phyloP scores from a whole-genome alignment of 2,888 invertebrate species.

The Cyrtodaria siliqua region DNA sequence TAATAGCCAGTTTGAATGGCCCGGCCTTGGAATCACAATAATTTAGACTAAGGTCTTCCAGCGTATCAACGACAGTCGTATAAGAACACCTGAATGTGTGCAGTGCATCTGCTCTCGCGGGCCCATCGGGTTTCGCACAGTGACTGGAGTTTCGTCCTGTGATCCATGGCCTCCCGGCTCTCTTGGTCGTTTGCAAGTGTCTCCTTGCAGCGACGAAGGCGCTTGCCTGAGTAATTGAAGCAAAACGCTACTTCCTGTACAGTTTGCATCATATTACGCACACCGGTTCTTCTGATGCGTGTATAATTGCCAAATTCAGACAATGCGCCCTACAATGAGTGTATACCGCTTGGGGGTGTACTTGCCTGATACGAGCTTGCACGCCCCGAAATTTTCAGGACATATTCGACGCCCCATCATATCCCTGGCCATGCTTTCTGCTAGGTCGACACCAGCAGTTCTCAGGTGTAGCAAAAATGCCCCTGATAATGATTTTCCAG shows the following conservation, averaged over 20 bases:
- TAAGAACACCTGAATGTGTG: not conserved
- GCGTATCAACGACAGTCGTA: too few relatives aligned
- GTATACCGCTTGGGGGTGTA: slow-evolving; percentile 41
- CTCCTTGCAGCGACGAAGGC: slow-evolving; percentile 3
- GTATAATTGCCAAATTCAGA: slow-evolving; percentile 26
- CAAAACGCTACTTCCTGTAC: slow-evolving; percentile 16
- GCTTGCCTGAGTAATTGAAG: slow-evolving; percentile 1
- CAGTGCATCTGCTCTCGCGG: slow-evolving; percentile 9
- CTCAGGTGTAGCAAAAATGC: slow-evolving; percentile 21
- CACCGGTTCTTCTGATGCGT: slow-evolving; percentile 24
- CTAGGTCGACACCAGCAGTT: not conserved
- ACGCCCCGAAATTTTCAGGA: slow-evolving; percentile 33
- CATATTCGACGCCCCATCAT: slow-evolving; percentile 10
- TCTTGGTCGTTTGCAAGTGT: slow-evolving; percentile 3
- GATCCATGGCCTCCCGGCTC: slow-evolving; percentile 1
- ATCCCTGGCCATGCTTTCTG: slow-evolving; percentile 10
- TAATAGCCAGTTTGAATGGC: not conserved
- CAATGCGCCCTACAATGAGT: slow-evolving; percentile 52
- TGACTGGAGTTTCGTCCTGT: slow-evolving; percentile 20
- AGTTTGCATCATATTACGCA: slow-evolving; percentile 6
- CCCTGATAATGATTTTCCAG: slow-evolving; percentile 19
- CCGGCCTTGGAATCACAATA: too few relatives aligned
- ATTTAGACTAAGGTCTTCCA: too few relatives aligned
- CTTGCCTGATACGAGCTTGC: slow-evolving; percentile 36
- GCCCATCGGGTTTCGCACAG: slow-evolving; percentile 40